Conservation (phyloP, 2,888 invertebrate species). For the Kryphioiulus occultus region DNA sequence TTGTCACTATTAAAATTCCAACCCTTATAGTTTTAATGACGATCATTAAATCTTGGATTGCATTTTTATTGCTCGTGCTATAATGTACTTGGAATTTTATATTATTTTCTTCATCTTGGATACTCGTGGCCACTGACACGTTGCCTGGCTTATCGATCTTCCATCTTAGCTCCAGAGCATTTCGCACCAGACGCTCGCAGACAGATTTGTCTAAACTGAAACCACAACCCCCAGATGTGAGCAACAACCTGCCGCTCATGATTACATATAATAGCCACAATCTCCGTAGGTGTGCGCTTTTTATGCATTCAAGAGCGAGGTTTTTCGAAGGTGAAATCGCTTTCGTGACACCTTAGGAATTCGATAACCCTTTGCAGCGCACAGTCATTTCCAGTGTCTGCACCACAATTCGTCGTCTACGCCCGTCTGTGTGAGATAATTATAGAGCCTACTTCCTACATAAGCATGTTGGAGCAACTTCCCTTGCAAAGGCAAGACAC, state of each 20-base stretch:
- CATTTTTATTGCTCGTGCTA: not conserved
- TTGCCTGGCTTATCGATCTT: not conserved
- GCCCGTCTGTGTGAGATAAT: conserved; percentile 25
- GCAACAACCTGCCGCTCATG: not conserved
- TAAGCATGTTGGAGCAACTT: not conserved
- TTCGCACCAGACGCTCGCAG: not conserved
- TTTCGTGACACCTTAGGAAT: conserved; percentile 30
- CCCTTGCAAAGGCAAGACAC: not conserved
- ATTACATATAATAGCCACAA: conserved; percentile 7
- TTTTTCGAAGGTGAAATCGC: conserved; percentile 15
- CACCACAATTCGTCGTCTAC: conserved; percentile 3
- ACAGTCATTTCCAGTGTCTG: conserved; percentile 1
- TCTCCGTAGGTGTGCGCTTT: conserved; percentile 17
- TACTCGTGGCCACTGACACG: not conserved
- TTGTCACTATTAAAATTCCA: no score
- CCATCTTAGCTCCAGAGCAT: not conserved
- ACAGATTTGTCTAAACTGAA: not conserved
- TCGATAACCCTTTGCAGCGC: conserved; percentile 3
- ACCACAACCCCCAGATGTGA: conserved; percentile 26
- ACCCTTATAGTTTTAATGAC: not conserved
- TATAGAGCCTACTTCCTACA: conserved; percentile 24
- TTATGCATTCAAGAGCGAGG: conserved; percentile 26
- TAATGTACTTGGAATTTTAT: not conserved
- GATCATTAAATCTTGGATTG: not conserved
- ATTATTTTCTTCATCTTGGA: not conserved